phyloP scores from a whole-genome alignment of 1,140 invertebrate genomes.

The Dryas iulia region DNA sequence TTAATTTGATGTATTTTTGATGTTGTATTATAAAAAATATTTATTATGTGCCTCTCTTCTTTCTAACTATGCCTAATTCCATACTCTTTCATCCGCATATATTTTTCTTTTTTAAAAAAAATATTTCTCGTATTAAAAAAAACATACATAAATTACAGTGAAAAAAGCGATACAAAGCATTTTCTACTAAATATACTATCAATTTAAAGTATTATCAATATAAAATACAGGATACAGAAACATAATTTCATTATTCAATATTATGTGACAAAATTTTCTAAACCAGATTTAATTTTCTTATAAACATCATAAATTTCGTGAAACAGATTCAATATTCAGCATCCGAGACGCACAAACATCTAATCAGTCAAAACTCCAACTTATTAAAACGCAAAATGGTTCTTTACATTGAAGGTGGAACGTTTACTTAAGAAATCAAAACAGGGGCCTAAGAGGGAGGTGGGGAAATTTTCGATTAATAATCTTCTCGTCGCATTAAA shows the following conservation, averaged over 20 bases:
- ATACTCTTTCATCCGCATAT: too few relatives aligned
- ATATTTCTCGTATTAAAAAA: too few relatives aligned
- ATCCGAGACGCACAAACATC: constrained; percentile 9
- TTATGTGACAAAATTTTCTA: background rate
- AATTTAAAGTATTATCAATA: too few relatives aligned
- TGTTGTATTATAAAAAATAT: background rate
- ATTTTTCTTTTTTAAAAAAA: too few relatives aligned
- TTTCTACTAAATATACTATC: too few relatives aligned
- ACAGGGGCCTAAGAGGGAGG: constrained; percentile 34
- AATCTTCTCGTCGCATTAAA: constrained; percentile 64
- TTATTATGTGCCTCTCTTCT: too few relatives aligned
- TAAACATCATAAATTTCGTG: background rate
- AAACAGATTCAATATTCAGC: constrained; percentile 10
- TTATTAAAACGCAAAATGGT: constrained; percentile 23
- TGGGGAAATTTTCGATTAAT: constrained; percentile 54
- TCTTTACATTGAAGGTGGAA: constrained; percentile 17
- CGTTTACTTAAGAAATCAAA: constrained; percentile 40
- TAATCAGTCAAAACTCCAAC: constrained; percentile 22
- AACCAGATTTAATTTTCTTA: background rate
- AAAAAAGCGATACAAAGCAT: too few relatives aligned
- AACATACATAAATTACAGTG: too few relatives aligned
- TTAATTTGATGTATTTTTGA: too few relatives aligned
- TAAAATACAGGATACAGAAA: too few relatives aligned
- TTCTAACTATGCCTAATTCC: too few relatives aligned
- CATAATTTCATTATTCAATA: too few relatives aligned